phyloP scores from a whole-genome alignment of 2,797 vertebrate genomes.

The Rhynchonycteris naso region DNA sequence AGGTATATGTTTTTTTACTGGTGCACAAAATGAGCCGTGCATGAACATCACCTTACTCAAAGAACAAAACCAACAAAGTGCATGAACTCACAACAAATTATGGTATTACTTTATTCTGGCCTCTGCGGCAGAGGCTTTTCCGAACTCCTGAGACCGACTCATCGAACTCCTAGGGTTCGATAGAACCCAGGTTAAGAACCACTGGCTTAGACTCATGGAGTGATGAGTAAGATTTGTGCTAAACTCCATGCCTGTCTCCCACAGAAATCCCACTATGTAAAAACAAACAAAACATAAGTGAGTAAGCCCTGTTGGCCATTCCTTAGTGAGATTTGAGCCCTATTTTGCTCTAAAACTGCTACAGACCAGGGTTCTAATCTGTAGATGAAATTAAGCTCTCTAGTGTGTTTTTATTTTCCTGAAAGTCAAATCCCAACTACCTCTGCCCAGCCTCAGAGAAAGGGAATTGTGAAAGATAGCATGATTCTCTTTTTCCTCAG shows the following conservation, averaged over 20 bases:
- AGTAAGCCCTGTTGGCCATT: not conserved
- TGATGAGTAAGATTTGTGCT: not conserved
- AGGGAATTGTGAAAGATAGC: not conserved
- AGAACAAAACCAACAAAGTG: too few species aligned
- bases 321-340: not conserved
- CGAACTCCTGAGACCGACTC: too few species aligned
- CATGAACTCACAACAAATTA: too few species aligned
- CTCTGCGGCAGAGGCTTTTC: too few species aligned
- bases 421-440: not conserved
- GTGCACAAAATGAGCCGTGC: too few species aligned
- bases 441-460: not conserved
- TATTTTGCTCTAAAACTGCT: not conserved
- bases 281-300: not conserved
- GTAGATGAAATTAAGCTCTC: not conserved
- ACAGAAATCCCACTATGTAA: not conserved
- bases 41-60: too few species aligned
- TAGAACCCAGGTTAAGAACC: too few species aligned
- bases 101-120: too few species aligned
- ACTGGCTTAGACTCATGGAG: not conserved
- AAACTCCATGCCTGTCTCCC: not conserved
- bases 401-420: not conserved
- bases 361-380: not conserved
- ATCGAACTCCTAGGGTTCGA: too few species aligned
- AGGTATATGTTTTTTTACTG: too few species aligned
- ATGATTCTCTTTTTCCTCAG: not conserved